Base-by-base conservation (phyloP, 1,140 invertebrate genomes). In the Aradophagus sp. region DNA sequence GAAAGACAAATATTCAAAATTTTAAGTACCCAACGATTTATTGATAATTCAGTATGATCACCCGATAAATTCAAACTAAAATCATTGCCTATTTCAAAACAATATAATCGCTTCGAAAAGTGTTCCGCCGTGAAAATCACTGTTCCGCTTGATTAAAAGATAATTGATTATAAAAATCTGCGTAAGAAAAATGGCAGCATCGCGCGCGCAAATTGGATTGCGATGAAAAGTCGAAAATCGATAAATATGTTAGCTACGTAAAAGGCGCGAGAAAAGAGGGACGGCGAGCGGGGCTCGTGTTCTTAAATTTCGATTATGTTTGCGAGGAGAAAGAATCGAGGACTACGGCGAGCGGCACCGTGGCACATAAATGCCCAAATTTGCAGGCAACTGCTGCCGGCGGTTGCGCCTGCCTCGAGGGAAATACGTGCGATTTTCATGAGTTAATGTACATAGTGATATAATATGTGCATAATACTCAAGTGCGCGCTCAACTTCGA, bases 401-500 rank as follows among this genome's bases (percentile, higher is more conserved):
- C 55, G 15, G 13, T 38, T 47, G 42, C 26, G 2, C 12, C 32
- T 36, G 35, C 56, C 56, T 42, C 56, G 13, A 42, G 58, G 58
- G 45, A 48, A 62, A 62, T 62, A 52, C 58, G 58, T 62, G 31
- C 47, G 58, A 62, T 62, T 62, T 62, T 62, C 58, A 52, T 63
- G 59, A 63, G 59, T 63, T 63, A 63, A 63, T 63, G 59, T 53
- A 63, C 59, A 53, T 45, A 63, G 47, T 50, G 17, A 45, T 63
- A 63, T 63, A 63, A 63, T 63, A 63, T 63, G 58, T 52, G 58
- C 58, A 62, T 62, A 62, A 62, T 52, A 52, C 58, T 48, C 29
- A 62, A 52, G 38, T 62, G 17, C 44, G 42, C 34, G 44, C 38
- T 44, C 31, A 16, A 62, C 45, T 62, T 62, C 58, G 58, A 62